Evolutionary conservation across 2,113 vertebrate genomes (phyloP).

Genomic region (Onychostruthus taczanowskii): DNA sequence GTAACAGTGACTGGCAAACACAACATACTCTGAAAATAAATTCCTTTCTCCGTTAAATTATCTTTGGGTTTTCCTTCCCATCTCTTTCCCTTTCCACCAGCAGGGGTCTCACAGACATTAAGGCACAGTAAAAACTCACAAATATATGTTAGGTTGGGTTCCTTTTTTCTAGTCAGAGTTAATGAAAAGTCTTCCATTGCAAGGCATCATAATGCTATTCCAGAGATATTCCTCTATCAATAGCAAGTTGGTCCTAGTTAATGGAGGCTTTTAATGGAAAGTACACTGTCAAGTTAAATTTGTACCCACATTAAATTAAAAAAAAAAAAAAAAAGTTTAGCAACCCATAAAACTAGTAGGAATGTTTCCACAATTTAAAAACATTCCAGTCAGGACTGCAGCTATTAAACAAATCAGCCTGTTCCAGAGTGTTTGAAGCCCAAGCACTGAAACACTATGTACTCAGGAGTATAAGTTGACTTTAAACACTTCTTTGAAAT

Average conservation of each 20-base stretch:
- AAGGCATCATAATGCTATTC: background rate
- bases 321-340: background rate
- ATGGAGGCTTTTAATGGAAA: background rate
- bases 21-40: background rate
- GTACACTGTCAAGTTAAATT: slow-evolving; percentile 24
- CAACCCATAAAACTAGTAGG: background rate
- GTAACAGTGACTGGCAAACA: background rate
- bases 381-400: background rate
- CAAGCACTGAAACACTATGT: background rate
- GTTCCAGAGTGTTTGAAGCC: background rate
- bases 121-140: background rate
- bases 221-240: background rate
- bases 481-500: background rate
- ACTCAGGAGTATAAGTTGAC: background rate
- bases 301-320: background rate
- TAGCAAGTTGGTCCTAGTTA: background rate
- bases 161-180: background rate
- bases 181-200: background rate
- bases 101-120: slow-evolving; percentile 12
- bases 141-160: background rate
- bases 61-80: background rate
- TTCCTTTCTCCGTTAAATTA: background rate
- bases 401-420: slow-evolving; percentile 14
- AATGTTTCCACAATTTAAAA: slow-evolving; percentile 29
- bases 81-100: background rate